Evolutionary conservation across 2,888 invertebrate genomes (phyloP).

Genomic region (Empis stercorea): DNA sequence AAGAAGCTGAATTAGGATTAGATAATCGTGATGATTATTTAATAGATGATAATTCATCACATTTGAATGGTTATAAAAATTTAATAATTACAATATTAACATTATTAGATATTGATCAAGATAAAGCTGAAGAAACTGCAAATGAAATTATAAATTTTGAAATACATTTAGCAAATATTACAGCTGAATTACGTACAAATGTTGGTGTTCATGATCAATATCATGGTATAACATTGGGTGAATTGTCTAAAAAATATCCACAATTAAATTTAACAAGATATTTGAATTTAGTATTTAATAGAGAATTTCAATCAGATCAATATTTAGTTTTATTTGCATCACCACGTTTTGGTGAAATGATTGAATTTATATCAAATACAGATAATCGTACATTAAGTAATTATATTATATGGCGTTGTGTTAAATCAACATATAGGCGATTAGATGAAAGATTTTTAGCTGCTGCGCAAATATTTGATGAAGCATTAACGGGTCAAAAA

Average conservation of each 20-base stretch:
- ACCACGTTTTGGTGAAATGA: slow-evolving; percentile 9
- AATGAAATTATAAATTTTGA: slow-evolving; percentile 18
- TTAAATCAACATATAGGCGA: not conserved
- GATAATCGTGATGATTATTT: slow-evolving; percentile 12
- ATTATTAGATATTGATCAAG: slow-evolving; percentile 11
- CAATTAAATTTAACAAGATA: slow-evolving; percentile 14
- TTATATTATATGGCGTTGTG: slow-evolving; percentile 14
- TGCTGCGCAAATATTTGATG: slow-evolving; percentile 33
- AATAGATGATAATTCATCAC: slow-evolving; percentile 6
- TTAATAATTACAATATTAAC: not conserved
- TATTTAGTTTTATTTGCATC: slow-evolving; percentile 9
- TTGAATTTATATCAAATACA: slow-evolving; percentile 7
- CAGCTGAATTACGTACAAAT: slow-evolving; percentile 6
- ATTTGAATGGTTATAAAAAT: slow-evolving; percentile 11
- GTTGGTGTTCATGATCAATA: slow-evolving; percentile 11
- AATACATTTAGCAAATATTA: slow-evolving; percentile 15
- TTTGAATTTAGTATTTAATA: slow-evolving; percentile 11
- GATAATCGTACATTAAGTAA: slow-evolving; percentile 12
- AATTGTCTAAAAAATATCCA: slow-evolving; percentile 8
- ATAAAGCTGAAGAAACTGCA: slow-evolving; percentile 12
- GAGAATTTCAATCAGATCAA: slow-evolving; percentile 5
- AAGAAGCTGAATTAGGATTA: slow-evolving; percentile 9
- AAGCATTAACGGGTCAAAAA: slow-evolving; percentile 72
- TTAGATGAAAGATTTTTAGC: slow-evolving; percentile 14
- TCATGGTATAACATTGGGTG: slow-evolving; percentile 8